A percentile compares a stretch with the other conserved stretches of the same genome.
These are phyloP conservation scores for Hozukius guyotensis DNA, from an alignment of 2,797 vertebrate genomes.

Conservation along the genomic window DNA sequence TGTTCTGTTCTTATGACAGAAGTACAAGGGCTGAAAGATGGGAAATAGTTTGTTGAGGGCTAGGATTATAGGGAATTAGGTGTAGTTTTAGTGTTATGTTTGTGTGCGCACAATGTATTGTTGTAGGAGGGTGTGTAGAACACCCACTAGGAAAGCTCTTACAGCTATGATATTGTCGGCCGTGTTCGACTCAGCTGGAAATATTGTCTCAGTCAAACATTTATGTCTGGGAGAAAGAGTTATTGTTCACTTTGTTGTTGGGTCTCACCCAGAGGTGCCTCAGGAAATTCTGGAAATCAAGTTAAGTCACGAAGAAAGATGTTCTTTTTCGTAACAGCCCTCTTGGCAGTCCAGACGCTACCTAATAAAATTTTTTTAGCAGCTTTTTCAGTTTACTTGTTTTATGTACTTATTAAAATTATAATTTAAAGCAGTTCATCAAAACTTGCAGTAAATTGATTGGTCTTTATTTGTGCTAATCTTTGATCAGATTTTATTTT, in stretches of 20 bases:
- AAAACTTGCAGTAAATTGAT: neutral
- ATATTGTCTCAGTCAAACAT: slow-evolving; percentile 42
- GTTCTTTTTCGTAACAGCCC: slow-evolving; percentile 4
- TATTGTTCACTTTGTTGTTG: slow-evolving; percentile 45
- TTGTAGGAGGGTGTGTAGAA: slow-evolving; percentile 21
- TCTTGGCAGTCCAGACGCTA: neutral
- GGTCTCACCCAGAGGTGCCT: slow-evolving; percentile 42
- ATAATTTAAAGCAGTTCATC: neutral
- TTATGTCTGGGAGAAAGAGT: slow-evolving; percentile 40
- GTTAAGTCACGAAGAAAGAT: slow-evolving; percentile 45
- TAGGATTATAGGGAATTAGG: neutral
- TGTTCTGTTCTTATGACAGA: neutral
- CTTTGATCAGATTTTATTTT: neutral
- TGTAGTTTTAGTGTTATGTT: neutral
- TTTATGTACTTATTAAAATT: neutral
- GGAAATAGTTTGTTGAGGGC: neutral
- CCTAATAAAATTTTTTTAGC: neutral
- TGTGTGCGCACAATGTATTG: neutral
- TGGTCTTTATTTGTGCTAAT: neutral
- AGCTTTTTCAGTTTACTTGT: neutral
- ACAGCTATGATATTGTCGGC: slow-evolving; percentile 14
- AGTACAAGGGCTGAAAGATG: neutral
- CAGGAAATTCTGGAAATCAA: slow-evolving; percentile 53
- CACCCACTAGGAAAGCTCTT: slow-evolving; percentile 12
- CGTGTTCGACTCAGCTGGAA: slow-evolving; percentile 34